Percentiles rank a stretch among this genome's conserved stretches.
These are phyloP conservation scores for Nyctalus aviator DNA, from an alignment of 2,797 vertebrate species.

Conservation along the genomic window DNA sequence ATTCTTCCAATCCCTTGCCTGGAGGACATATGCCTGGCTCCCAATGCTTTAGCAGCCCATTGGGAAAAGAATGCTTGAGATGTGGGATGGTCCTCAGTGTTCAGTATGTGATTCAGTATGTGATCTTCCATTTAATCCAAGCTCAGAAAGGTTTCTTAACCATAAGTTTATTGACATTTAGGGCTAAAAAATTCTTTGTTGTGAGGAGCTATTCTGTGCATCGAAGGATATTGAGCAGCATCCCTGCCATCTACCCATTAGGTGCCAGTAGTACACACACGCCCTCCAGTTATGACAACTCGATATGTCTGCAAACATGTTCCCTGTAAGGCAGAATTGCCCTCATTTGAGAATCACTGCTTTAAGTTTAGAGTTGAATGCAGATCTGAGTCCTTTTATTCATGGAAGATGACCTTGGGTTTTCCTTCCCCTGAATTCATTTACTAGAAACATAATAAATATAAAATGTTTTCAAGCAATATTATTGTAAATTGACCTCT, in stretches of 20 bases:
- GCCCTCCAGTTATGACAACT: background rate
- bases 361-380: conserved; percentile 6
- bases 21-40: background rate
- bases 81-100: background rate
- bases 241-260: background rate
- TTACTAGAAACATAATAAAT: conserved; percentile 46
- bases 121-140: background rate
- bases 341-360: conserved; percentile 27
- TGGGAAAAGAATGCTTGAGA: conserved; percentile 12
- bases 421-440: conserved; percentile 22
- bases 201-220: background rate
- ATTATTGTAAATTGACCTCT: background rate
- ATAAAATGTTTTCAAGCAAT: conserved; percentile 1
- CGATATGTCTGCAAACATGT: background rate
- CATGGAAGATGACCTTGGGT: background rate
- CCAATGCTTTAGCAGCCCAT: background rate
- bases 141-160: conserved; percentile 45
- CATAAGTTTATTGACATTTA: background rate
- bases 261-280: background rate
- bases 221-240: background rate
- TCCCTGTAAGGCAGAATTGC: background rate
- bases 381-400: background rate
- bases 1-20: background rate
- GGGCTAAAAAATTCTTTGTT: background rate
- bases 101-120: background rate